Conservation (phyloP, 2,113 vertebrate genomes). For the Plecotus auritus region DNA sequence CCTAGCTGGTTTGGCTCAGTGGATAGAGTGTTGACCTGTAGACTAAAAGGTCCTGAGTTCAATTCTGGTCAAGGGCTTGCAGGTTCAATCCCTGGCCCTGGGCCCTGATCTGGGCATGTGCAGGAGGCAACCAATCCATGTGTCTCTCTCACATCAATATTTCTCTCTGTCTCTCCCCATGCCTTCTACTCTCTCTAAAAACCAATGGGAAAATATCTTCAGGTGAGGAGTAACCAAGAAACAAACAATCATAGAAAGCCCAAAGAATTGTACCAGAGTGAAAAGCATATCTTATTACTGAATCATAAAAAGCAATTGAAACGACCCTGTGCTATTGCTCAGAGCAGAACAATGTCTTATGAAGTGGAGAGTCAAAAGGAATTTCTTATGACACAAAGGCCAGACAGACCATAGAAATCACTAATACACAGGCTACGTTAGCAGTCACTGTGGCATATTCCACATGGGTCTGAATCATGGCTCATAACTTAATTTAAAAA, state of each 20-base stretch:
- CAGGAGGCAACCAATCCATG: too few species aligned
- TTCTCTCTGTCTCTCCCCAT: too few species aligned
- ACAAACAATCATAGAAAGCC: background rate
- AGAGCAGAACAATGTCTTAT: background rate
- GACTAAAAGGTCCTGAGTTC: too few species aligned
- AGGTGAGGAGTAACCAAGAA: too few species aligned
- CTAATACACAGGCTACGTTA: background rate
- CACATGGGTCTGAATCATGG: background rate
- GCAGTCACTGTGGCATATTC: background rate
- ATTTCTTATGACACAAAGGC: background rate
- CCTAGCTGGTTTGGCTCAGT: too few species aligned
- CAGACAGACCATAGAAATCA: background rate
- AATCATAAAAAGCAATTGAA: conserved; percentile 15
- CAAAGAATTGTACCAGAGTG: conserved; percentile 5
- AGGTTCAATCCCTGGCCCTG: too few species aligned
- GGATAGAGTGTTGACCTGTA: too few species aligned
- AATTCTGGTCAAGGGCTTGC: too few species aligned
- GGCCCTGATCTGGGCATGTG: too few species aligned
- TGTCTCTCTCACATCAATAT: too few species aligned
- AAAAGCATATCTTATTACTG: conserved; percentile 30
- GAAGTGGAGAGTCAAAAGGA: background rate
- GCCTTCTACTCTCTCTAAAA: too few species aligned
- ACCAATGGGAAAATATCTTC: too few species aligned
- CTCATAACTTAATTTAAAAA: background rate
- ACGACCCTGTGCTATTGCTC: background rate